phyloP scores from a whole-genome alignment of 2,797 vertebrate genomes.

The Mormyrops attenuatus region DNA sequence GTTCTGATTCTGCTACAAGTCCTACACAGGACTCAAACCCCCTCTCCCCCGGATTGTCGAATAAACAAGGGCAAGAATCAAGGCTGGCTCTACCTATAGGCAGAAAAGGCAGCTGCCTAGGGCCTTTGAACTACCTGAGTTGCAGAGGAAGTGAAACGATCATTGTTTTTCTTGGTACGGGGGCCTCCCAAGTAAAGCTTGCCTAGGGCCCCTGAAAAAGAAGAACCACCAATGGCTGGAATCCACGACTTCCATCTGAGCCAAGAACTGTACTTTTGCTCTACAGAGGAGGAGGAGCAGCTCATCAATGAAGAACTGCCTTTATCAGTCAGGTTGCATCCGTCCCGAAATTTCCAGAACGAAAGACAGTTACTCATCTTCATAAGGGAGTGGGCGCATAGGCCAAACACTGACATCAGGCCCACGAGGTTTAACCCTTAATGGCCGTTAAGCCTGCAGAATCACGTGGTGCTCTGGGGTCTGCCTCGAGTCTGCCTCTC shows the following conservation, averaged over 20 bases:
- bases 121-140: not conserved
- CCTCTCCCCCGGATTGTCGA: not conserved
- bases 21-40: not conserved
- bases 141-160: not conserved
- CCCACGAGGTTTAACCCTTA: not conserved
- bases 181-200: not conserved
- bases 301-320: not conserved
- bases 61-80: not conserved
- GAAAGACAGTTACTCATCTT: not conserved
- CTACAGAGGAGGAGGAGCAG: not conserved
- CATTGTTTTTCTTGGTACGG: not conserved
- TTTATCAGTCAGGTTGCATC: not conserved
- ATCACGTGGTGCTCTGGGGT: not conserved
- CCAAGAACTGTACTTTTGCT: not conserved
- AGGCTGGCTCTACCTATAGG: not conserved
- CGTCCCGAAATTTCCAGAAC: not conserved
- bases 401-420: not conserved
- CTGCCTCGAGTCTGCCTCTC: not conserved
- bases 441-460: not conserved
- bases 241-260: not conserved
- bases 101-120: not conserved
- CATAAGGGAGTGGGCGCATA: not conserved
- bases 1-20: not conserved
- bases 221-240: not conserved
- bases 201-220: not conserved